phyloP scores from a whole-genome alignment of 2,113 vertebrate genomes.

The Poicephalus meyeri region DNA sequence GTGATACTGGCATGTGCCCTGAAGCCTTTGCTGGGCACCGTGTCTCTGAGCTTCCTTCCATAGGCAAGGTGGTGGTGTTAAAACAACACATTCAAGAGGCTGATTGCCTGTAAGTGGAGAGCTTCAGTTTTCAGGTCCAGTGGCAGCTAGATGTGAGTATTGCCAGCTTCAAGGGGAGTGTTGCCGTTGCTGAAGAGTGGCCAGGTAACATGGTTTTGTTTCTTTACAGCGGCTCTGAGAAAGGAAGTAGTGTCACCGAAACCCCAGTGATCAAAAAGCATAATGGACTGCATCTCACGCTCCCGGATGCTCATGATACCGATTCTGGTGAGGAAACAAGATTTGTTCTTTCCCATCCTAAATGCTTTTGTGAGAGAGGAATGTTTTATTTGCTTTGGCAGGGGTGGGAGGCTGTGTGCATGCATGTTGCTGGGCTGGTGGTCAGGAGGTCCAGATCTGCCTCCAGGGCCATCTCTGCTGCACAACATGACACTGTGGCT shows the following conservation, averaged over 20 bases:
- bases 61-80: not conserved
- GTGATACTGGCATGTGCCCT: no score
- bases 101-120: not conserved
- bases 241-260: constrained; percentile 86
- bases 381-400: not conserved
- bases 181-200: not conserved
- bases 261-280: constrained; percentile 77
- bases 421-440: fast-evolving
- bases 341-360: not conserved
- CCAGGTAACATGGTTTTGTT: not conserved
- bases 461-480: not conserved
- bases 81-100: not conserved
- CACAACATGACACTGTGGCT: not conserved
- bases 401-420: fast-evolving
- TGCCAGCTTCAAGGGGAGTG: not conserved
- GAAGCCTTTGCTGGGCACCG: not conserved
- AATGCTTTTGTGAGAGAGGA: not conserved
- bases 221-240: constrained; percentile 88
- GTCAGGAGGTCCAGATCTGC: not conserved
- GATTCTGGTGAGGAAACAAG: constrained; percentile 83
- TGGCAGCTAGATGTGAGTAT: not conserved
- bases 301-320: constrained; percentile 89
- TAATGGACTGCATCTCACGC: constrained; percentile 85
- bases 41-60: not conserved
- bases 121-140: not conserved